Base-by-base conservation (phyloP, 1,140 invertebrate species). In the Neodiprion fabricii region DNA sequence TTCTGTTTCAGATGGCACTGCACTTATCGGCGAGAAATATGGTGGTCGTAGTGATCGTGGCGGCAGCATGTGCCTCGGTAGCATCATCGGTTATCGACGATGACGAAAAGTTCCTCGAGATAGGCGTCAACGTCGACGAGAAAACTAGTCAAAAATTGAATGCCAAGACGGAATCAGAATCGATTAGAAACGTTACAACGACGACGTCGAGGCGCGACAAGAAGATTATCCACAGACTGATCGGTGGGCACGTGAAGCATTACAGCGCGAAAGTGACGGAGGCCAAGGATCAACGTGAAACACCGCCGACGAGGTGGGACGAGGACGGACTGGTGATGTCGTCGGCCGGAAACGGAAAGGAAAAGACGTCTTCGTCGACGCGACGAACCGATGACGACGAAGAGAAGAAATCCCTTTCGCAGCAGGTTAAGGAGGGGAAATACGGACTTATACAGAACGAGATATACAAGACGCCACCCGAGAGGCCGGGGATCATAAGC, bases 371-470 rank as follows among this genome's bases (percentile, higher is more conserved):
- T n/a, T 73, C 78, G 9, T 73, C 48, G 21, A 75, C 65, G 70
- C 76, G 67, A 66, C 74, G 75, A 72, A 89, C 88, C 74, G 92
- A 92, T 23, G 89, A 92, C 79, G 93, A 94, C 71, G 95, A 96
- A 70, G 92, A 93, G 11, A 94, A 93, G 80, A 96, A 96, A 82
- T 96, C 95, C 1, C 87, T 96, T 47, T 92, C 94, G 0, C 94
- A 96, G 85, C 95, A 96, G 87, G 94, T 96, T 70, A 92, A 94
- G 67, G 95, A 96, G 81, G 95, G 95, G 10, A 96, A 96, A 87
- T 97, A 97, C 83, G 95, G 95, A 2, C 87, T 97, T 0, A 95
- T 97, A 76, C 95, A 96, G 80, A 94, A 94, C 82, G 95, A 97
- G 86, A 90, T 96, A 70, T 95, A 95, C 81, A 81, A 90, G 0